Percentiles rank a stretch among this genome's conserved stretches.
Conservation (phyloP, 2,113 vertebrate genomes). For the Manacus vitellinus region DNA sequence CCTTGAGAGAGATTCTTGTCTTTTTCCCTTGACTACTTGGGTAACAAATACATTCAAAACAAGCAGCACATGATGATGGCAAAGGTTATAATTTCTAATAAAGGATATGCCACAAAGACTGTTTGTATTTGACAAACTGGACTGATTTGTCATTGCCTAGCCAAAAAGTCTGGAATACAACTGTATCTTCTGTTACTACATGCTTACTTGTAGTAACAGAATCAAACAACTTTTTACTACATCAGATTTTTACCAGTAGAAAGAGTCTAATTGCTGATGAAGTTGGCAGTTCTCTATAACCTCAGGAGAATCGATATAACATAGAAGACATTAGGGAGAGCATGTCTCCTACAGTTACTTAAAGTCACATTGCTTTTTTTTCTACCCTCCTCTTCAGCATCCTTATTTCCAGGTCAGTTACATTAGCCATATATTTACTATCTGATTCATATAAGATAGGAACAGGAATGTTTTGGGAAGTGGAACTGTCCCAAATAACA, state of each 20-base stretch:
- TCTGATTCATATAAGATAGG: not conserved
- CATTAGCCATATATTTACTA: not conserved
- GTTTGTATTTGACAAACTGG: not conserved
- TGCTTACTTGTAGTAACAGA: not conserved
- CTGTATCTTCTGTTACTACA: not conserved
- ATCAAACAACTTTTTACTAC: not conserved
- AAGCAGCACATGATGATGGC: not conserved
- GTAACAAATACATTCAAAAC: not conserved
- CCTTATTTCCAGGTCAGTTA: not conserved
- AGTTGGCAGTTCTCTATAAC: not conserved
- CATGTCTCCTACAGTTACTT: not conserved
- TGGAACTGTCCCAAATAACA: not conserved
- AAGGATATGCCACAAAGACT: not conserved
- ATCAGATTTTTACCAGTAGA: not conserved
- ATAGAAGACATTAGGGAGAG: not conserved
- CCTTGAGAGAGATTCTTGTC: not conserved
- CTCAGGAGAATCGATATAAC: fast-evolving
- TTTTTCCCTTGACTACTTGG: not conserved
- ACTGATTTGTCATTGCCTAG: not conserved
- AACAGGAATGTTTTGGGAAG: not conserved
- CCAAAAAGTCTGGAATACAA: not conserved
- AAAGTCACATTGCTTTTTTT: not conserved
- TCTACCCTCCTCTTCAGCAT: not conserved
- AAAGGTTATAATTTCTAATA: not conserved
- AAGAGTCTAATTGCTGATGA: not conserved